Evolutionary conservation across 2,113 vertebrate genomes (phyloP).

Genomic region (Phrynosoma blainvillii): DNA sequence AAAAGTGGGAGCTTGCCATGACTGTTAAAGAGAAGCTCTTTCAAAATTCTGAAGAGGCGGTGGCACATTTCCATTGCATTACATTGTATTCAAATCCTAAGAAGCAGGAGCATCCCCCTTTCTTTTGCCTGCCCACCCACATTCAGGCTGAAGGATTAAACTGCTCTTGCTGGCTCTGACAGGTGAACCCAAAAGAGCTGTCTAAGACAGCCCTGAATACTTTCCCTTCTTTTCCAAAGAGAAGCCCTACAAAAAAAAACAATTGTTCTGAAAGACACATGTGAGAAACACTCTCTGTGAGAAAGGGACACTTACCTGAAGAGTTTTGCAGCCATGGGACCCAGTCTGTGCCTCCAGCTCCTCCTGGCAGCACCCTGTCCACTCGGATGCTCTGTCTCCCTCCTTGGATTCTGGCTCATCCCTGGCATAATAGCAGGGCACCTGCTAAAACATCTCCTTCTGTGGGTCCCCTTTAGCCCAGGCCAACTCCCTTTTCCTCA

Average conservation of each 20-base stretch:
- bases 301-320: slow-evolving; percentile 14
- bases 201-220: not conserved
- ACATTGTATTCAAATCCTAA: not conserved
- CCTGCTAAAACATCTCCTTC: slow-evolving; percentile 21
- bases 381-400: not conserved
- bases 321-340: slow-evolving; percentile 34
- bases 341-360: not conserved
- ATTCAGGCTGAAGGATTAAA: not conserved
- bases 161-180: not conserved
- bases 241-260: not conserved
- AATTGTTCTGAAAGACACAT: not conserved
- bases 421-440: slow-evolving; percentile 11
- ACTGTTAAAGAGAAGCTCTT: not conserved
- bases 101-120: too few relatives aligned
- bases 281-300: not conserved
- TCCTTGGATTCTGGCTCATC: not conserved
- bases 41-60: too few relatives aligned
- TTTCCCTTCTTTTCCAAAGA: not conserved
- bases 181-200: slow-evolving; percentile 8
- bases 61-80: not conserved
- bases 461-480: not conserved
- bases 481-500: not conserved
- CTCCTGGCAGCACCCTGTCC: not conserved
- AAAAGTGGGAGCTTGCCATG: not conserved
- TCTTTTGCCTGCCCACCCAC: not conserved